A percentile compares a stretch with the other conserved stretches of the same genome.
phyloP scores from a whole-genome alignment of 2,888 invertebrate genomes.

The Hartigia nigra region DNA sequence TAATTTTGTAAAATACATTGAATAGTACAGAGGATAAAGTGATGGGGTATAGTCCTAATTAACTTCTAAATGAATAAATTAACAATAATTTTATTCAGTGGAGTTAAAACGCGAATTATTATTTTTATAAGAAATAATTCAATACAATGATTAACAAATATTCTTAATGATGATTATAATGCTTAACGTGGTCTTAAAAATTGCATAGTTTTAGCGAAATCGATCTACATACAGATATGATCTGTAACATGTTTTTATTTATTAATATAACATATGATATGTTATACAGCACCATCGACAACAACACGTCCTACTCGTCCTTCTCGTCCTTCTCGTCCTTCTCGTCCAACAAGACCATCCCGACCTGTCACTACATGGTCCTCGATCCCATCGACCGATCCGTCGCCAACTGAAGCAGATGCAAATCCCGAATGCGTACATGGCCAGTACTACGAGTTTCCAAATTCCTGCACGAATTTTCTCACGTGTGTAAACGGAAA shows the following conservation, averaged over 20 bases:
- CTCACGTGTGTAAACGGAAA: slow-evolving; percentile 82
- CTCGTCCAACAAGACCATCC: slow-evolving; percentile 26
- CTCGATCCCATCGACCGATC: slow-evolving; percentile 27
- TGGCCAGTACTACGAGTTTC: slow-evolving; percentile 81
- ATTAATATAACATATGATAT: neutral
- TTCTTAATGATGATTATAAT: neutral
- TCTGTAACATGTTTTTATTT: neutral
- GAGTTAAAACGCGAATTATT: no score
- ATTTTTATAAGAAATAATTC: no score
- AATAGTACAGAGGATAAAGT: no score
- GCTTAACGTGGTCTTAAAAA: neutral
- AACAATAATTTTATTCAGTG: no score
- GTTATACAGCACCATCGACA: slow-evolving; percentile 23
- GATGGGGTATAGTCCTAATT: no score
- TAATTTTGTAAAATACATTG: no score
- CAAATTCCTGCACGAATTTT: slow-evolving; percentile 77
- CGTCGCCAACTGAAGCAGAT: slow-evolving; percentile 25
- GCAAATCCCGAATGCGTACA: slow-evolving; percentile 68
- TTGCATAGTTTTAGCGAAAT: neutral
- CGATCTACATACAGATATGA: neutral
- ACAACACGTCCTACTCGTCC: slow-evolving; percentile 21
- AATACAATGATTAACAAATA: no score
- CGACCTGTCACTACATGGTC: slow-evolving; percentile 32
- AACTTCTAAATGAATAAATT: no score
- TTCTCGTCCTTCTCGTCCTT: slow-evolving; percentile 14